Percentiles rank a stretch among this genome's conserved stretches.
Conservation (phyloP, 2,888 invertebrate genomes). For the Smittia sp. region DNA sequence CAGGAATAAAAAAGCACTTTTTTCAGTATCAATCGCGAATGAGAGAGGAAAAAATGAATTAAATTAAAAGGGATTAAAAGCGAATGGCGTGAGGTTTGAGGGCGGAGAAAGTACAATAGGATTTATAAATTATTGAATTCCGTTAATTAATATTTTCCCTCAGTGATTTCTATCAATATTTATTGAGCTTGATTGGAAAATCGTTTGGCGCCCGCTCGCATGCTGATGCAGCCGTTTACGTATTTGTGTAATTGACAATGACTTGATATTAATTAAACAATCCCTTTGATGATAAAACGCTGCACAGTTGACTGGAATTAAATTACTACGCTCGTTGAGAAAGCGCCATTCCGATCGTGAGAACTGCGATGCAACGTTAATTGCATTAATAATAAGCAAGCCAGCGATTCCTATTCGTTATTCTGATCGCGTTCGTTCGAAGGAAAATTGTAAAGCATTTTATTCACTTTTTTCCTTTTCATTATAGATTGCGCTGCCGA, state of each 20-base stretch:
- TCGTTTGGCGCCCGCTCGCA: neutral
- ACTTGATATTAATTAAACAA: slow-evolving; percentile 9
- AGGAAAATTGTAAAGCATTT: slow-evolving; percentile 7
- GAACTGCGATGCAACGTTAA: slow-evolving; percentile 6
- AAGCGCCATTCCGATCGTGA: neutral
- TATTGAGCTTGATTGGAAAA: slow-evolving; percentile 8
- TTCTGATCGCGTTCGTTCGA: neutral
- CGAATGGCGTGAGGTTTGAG: neutral
- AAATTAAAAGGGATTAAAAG: slow-evolving; percentile 16
- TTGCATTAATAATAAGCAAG: slow-evolving; percentile 5
- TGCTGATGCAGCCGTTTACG: neutral
- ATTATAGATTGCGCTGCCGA: neutral
- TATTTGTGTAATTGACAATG: slow-evolving; percentile 9
- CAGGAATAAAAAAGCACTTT: neutral
- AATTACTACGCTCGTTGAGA: neutral
- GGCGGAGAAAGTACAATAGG: neutral
- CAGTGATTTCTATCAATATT: slow-evolving; percentile 21
- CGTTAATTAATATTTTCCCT: neutral
- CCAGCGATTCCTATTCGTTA: neutral
- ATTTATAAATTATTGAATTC: neutral
- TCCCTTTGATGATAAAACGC: slow-evolving; percentile 7
- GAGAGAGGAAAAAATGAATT: slow-evolving; percentile 4
- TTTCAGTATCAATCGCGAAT: slow-evolving; percentile 12
- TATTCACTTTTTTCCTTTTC: neutral
- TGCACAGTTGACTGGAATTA: slow-evolving; percentile 9